Conservation (phyloP, 1,140 invertebrate species). For the Drosophila paulistorum region DNA sequence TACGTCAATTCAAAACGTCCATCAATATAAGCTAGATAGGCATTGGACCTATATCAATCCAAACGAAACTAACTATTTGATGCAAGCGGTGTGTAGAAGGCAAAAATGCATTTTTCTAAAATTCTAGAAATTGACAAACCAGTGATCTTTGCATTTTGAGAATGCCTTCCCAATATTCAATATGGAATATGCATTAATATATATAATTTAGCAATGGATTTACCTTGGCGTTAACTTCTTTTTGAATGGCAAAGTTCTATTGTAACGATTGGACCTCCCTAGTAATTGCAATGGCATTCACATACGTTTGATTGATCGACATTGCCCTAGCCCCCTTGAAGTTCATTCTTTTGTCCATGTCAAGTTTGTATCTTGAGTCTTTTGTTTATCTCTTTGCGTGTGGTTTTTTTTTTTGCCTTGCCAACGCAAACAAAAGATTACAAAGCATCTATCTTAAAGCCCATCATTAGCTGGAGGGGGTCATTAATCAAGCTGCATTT, state of each 20-base stretch:
- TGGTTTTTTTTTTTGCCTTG: background rate
- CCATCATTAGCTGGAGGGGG: conserved; percentile 29
- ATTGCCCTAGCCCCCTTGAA: conserved; percentile 43
- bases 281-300: conserved; percentile 12
- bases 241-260: conserved; percentile 4
- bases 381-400: conserved; percentile 43
- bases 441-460: conserved; percentile 64
- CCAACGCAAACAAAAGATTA: conserved; percentile 23
- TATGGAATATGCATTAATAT: too few relatives aligned
- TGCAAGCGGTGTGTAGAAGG: too few relatives aligned
- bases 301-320: conserved; percentile 36
- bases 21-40: too few relatives aligned
- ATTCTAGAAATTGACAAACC: too few relatives aligned
- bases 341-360: conserved; percentile 22
- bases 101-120: too few relatives aligned
- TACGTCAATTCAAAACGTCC: too few relatives aligned
- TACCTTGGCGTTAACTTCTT: background rate
- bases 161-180: too few relatives aligned
- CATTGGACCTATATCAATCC: too few relatives aligned
- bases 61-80: too few relatives aligned
- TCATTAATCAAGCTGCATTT: conserved; percentile 73
- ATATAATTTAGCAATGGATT: background rate
- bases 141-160: too few relatives aligned
- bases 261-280: background rate
- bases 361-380: conserved; percentile 66